Evolutionary conservation across 2,113 vertebrate genomes (phyloP), one percentile per base, ranked within the genome.

Genomic region (Parus major): DNA sequence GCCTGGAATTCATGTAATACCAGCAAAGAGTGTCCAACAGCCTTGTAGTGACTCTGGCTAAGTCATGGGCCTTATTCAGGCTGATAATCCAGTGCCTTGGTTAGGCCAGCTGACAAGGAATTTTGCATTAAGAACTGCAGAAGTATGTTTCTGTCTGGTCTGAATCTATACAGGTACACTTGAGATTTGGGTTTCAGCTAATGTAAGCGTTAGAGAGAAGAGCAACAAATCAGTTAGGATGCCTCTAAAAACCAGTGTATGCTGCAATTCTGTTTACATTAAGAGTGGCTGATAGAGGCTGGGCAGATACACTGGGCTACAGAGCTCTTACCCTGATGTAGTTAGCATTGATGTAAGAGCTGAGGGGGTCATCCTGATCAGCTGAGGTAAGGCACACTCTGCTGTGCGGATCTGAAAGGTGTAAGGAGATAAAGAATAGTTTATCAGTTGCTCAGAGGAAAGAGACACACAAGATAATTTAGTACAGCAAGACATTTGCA

Each of bases 281-380:
- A 82, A 36, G 7, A 42, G 68, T 36, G 16, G 44, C 80, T 72
- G 78, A 76, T 2, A 53, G 28, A 81, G 35, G 52, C 68, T 33
- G n/a, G 47, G 53, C 71, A 91, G 60, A 87, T 46, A 66, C 27
- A 25, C 2, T 9, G n/a, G 47, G 63, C 56, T 79, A 21, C 53
- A 14, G 59, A 77, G 75, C 61, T 95, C 99, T 90, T 97, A 99
- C 99, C 98, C 98, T 98, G 94, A 99, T 99, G 97, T 99, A 99
- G 98, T 99, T 99, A 93, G 98, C 99, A 35, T 99, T 99, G 96
- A 99, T 99, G 95, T 99, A 99, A 88, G 99, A 99, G 75, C 97
- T 98, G 93, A 99, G 99, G 97, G 99, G 99, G 92, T 99, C 99
- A 0, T 99, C 99, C 71, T 99, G 98, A 78, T 99, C 99, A 83